Evolutionary conservation across 2,888 invertebrate genomes (phyloP), one percentile per base, ranked within the genome.

Genomic region (Lepeophtheirus nordmannii): DNA sequence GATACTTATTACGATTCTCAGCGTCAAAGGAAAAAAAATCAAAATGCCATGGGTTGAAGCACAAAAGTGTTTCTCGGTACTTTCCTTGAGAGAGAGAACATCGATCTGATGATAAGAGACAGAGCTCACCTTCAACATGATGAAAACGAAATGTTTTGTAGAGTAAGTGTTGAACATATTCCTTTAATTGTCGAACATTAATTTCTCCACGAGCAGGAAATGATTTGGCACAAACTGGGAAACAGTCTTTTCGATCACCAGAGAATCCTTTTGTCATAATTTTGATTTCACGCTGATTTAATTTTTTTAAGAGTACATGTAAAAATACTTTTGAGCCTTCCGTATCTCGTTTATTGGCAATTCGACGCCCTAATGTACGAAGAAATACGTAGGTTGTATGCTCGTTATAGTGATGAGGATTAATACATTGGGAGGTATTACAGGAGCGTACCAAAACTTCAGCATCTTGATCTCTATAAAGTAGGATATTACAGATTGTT

Each of bases 81-180:
- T 46, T 46, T 46, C 53, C 53, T 14, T 8, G 14, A 17, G 53
- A n/a, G 53, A 46, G 14, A 46, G 17, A 17, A 17, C 53, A 46
- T 17, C 17, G n/a, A 14, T 14, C 53, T n/a, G n/a, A n/a, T 14
- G 53, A 46, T 14, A 46, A 5, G 53, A 46, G 53, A 17, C 53
- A n/a, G 1, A 46, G 8, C 53, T 46, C 53, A n/a, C 53, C 53
- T 5, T 46, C 53, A 14, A 46, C 53, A 17, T 14, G 17, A 46
- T 46, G 53, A 17, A 46, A 46, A n/a, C 53, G 53, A 46, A 46
- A 46, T 46, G 53, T 46, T 17, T 46, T 46, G 53, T n/a, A 46
- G 53, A 46, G 53, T 5, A 46, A 17, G 17, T 46, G 53, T 8
- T 46, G 53, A n/a, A 46, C 53, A 17, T n/a, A 46, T 46, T 46